These are phyloP conservation scores for Diaprepes abbreviatus DNA, from an alignment of 2,888 invertebrate genomes.

Conservation along the genomic window DNA sequence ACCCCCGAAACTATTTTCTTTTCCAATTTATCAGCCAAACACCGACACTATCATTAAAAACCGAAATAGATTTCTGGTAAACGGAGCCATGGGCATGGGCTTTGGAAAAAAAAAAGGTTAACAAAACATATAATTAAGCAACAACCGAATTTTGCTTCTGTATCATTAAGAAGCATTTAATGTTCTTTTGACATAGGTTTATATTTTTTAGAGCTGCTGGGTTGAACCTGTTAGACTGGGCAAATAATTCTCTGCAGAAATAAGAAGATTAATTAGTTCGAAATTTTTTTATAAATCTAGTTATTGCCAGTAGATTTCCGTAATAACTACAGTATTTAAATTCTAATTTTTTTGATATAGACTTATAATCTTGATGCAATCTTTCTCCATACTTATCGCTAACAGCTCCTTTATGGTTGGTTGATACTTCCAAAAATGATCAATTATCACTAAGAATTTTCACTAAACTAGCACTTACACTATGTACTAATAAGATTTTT, in stretches of 20 bases:
- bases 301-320: no score
- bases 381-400: no score
- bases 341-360: no score
- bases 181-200: conserved; percentile 41
- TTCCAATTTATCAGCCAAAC: conserved; percentile 40
- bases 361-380: no score
- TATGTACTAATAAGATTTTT: no score
- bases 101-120: conserved; percentile 34
- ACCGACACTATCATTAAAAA: conserved; percentile 46
- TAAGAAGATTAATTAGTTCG: no score
- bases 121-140: conserved; percentile 50
- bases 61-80: conserved; percentile 48
- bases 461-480: no score
- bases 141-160: conserved; percentile 50
- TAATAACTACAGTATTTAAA: no score
- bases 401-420: no score
- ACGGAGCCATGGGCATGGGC: conserved; percentile 25
- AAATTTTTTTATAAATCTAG: no score
- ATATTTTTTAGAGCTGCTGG: conserved; percentile 30
- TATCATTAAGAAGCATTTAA: conserved; percentile 49
- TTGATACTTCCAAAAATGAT: no score
- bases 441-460: no score
- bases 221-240: conserved; percentile 15
- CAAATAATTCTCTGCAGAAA: background rate
- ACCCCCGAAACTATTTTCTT: conserved; percentile 43